Base-by-base conservation (phyloP, 1,140 invertebrate genomes). In the Hyles euphorbiae region DNA sequence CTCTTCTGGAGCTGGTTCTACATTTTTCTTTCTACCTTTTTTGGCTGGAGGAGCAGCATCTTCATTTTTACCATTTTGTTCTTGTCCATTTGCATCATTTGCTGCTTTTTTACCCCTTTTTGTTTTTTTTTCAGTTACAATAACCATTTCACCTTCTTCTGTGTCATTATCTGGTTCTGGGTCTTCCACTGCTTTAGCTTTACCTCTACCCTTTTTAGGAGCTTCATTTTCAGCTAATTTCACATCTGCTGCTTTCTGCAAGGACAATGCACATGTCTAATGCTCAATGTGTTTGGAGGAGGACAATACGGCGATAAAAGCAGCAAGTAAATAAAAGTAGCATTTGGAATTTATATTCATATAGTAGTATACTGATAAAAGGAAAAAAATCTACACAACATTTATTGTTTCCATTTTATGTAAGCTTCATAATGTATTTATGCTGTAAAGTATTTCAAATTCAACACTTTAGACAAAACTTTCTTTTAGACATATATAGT, bases 191-290 rank as follows among this genome's bases (percentile, higher is more conserved):
- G 60, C 70, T 70, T 87, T 87, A 33, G 67, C 71, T 67, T 84
- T 88, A 0, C 83, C 79, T 67, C 75, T 75, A n/a, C 77, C 75
- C 63, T 86, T 87, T 64, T 80, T 79, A 22, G 82, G 72, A 54
- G 61, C 78, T 57, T 82, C 81, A 77, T 53, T 77, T 63, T 83
- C 80, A 53, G 72, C 58, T 56, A 70, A 58, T 74, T 85, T 85
- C 49, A 76, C 69, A 66, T 86, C 81, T 56, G 74, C 71, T 62
- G 71, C 68, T 79, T 87, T 87, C 84, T 87, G 80, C 46, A 79
- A 87, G 63, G 36, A 57, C 43, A 34, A 57, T 47, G 5, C 8
- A 52, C 11, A 52, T 40, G 36, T 40, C 36, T 40, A 40, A 40
- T 8, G 36, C 36, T 40, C 4, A 40, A 40, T 40, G 36, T 40